phyloP scores from a whole-genome alignment of 2,888 invertebrate genomes.

The Gibbula magus region DNA sequence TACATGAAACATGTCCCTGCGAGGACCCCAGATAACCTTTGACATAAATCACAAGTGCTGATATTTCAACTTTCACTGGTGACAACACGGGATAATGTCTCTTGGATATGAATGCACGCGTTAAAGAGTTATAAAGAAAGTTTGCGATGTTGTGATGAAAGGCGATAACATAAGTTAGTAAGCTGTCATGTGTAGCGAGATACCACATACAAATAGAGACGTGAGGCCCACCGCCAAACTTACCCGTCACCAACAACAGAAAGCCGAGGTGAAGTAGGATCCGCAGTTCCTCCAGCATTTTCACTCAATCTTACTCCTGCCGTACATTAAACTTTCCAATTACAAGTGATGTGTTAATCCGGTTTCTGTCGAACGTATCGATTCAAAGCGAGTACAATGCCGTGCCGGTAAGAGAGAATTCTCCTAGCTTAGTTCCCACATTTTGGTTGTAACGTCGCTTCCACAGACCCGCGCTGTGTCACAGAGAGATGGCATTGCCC shows the following conservation, averaged over 20 bases:
- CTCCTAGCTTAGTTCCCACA: constrained; percentile 1
- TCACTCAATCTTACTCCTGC: neutral
- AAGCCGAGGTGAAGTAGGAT: neutral
- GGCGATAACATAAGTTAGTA: too few relatives aligned
- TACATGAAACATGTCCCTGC: too few relatives aligned
- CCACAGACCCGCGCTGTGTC: neutral
- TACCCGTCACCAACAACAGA: neutral
- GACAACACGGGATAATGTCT: too few relatives aligned
- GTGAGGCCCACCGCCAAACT: neutral
- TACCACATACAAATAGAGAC: neutral
- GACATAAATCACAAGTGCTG: too few relatives aligned
- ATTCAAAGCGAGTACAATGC: neutral
- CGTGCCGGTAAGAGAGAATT: neutral
- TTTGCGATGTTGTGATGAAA: too few relatives aligned
- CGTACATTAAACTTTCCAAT: neutral
- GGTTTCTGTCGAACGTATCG: neutral
- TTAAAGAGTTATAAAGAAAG: too few relatives aligned
- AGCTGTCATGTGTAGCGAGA: too few relatives aligned
- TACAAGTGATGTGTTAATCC: neutral
- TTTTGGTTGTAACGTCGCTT: constrained; percentile 10
- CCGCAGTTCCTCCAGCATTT: neutral
- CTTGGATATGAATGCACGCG: too few relatives aligned
- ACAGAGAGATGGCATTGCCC: neutral
- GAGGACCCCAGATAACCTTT: too few relatives aligned
- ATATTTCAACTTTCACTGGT: too few relatives aligned